Evolutionary conservation across 2,888 invertebrate genomes (phyloP).

Genomic region (Thecophora atra): DNA sequence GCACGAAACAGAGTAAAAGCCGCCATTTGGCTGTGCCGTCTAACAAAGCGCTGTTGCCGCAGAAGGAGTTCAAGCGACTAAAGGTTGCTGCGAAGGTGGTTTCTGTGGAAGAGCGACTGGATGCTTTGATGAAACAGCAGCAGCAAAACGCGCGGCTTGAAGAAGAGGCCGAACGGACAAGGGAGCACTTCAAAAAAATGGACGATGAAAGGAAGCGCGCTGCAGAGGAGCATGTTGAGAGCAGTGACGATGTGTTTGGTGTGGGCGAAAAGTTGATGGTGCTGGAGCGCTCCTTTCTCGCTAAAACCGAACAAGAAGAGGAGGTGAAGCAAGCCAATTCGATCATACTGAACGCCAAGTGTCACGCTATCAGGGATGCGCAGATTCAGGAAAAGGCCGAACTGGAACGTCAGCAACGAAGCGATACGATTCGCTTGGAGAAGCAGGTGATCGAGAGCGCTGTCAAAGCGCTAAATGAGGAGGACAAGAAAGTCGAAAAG

Average conservation of each 20-base stretch:
- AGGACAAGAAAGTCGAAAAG: slow-evolving; percentile 56
- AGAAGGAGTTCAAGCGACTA: slow-evolving; percentile 71
- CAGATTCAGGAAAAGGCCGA: slow-evolving; percentile 76
- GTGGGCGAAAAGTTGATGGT: slow-evolving; percentile 67
- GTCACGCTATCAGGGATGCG: slow-evolving; percentile 84
- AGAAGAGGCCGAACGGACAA: slow-evolving; percentile 71
- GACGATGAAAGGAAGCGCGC: slow-evolving; percentile 55
- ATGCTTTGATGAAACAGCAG: slow-evolving; percentile 65
- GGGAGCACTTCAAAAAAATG: slow-evolving; percentile 67
- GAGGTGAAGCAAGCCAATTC: slow-evolving; percentile 79
- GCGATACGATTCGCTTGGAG: slow-evolving; percentile 62
- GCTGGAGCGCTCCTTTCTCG: slow-evolving; percentile 68
- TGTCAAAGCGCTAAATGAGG: slow-evolving; percentile 55
- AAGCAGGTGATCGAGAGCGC: slow-evolving; percentile 60
- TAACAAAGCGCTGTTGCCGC: slow-evolving; percentile 59
- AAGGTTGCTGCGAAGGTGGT: slow-evolving; percentile 71
- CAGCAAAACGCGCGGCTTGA: slow-evolving; percentile 67
- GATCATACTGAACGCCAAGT: slow-evolving; percentile 84
- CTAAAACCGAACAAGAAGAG: slow-evolving; percentile 67
- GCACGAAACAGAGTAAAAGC: neutral
- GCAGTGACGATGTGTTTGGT: slow-evolving; percentile 63
- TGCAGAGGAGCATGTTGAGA: slow-evolving; percentile 50
- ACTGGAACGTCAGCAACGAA: slow-evolving; percentile 55
- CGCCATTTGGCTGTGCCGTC: slow-evolving; percentile 23
- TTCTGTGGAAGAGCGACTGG: slow-evolving; percentile 66